Evolutionary conservation across 2,113 vertebrate genomes (phyloP).

Genomic region (Philantomba maxwellii): DNA sequence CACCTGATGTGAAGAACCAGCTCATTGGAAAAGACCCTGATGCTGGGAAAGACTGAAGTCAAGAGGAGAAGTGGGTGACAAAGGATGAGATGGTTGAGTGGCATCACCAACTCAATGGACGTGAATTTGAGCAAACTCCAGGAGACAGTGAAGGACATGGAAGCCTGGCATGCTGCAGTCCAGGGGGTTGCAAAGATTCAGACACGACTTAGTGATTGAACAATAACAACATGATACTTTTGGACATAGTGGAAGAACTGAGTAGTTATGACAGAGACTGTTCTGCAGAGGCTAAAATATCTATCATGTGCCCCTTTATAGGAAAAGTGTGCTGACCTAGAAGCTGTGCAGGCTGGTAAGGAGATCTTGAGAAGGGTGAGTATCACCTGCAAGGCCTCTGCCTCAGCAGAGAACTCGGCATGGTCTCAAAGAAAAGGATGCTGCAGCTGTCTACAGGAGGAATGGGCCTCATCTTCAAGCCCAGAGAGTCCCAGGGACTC

Average conservation of each 20-base stretch:
- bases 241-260: not conserved
- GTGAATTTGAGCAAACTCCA: not conserved
- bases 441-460: not conserved
- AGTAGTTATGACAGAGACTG: not conserved
- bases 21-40: not conserved
- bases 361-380: not conserved
- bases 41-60: not conserved
- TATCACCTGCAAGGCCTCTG: not conserved
- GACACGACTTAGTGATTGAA: not conserved
- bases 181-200: not conserved
- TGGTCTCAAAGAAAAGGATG: too few species aligned
- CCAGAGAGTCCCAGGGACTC: not conserved
- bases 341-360: not conserved
- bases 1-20: not conserved
- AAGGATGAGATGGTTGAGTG: not conserved
- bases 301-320: not conserved
- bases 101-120: not conserved
- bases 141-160: not conserved
- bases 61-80: not conserved
- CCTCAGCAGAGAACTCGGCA: not conserved
- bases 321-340: not conserved
- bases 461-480: not conserved
- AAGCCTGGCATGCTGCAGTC: not conserved
- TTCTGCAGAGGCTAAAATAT: not conserved
- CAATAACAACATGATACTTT: not conserved